Evolutionary conservation across 2,113 vertebrate species (phyloP), one percentile per base, ranked within the genome.

Genomic region (Pseudolaguvia tuberculata): DNA sequence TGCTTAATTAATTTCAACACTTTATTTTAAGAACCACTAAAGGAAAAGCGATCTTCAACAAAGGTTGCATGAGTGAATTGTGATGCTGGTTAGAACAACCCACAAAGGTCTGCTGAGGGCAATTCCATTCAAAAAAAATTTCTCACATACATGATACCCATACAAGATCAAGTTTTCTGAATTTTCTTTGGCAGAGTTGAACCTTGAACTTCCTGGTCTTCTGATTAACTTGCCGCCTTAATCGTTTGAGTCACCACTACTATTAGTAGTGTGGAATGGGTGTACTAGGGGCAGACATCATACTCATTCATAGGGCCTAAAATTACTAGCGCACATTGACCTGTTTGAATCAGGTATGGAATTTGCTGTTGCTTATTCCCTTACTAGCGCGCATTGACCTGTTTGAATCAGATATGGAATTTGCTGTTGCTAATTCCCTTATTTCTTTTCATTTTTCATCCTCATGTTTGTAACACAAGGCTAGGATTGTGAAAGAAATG

Each of bases 1-100:
- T 71, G 76, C 70, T 76, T 59, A 65, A 67, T 25, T 65, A 10
- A 67, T 81, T 35, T 72, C 18, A 69, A 59, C 21, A 4, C 18
- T 5, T 63, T 73, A 61, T 51, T 75, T 35, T 51, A 2, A 77
- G 75, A 68, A 76, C 73, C 78, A 80, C 78, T 76, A 47, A 67
- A 72, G 29, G 48, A 53, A 52, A 71, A 20, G 48, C 14, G 47
- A 47, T 59, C 21, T 47, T 69, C 18, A 53, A 57, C 52, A 23
- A 3, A 27, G 55, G 29, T 72, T 72, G 42, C 27, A 72, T 8
- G 25, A 17, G 56, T 45, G 2, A 70, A 42, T 4, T 21, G 56
- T 61, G 11, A 20, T 50, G 35, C 39, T 14, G 45, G 42, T 35
- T 31, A 61, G 15, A 50, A 11, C 18, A 35, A 35, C 42, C 11